Evolutionary conservation across 2,113 vertebrate genomes (phyloP).

Genomic region (Caloenas nicobarica): DNA sequence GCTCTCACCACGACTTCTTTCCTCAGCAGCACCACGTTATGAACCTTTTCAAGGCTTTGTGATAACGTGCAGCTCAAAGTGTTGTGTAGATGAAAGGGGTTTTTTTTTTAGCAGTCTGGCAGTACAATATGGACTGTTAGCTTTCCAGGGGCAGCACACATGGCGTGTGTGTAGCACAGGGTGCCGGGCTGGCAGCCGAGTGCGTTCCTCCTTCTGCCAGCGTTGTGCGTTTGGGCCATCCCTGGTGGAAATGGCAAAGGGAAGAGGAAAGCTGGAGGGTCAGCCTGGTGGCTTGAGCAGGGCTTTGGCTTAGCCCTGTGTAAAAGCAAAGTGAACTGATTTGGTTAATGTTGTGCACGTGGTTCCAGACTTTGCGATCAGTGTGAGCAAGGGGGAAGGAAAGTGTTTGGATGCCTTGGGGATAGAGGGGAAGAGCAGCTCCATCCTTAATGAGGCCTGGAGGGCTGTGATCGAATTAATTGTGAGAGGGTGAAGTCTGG

Average conservation of each 20-base stretch:
- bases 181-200: background rate
- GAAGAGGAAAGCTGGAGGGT: background rate
- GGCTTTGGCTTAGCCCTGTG: background rate
- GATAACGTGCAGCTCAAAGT: accelerated
- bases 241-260: background rate
- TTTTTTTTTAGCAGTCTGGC: background rate
- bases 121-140: background rate
- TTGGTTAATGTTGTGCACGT: background rate
- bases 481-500: background rate
- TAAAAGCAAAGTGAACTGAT: background rate
- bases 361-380: background rate
- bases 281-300: background rate
- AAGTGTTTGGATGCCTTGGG: background rate
- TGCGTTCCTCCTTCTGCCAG: background rate
- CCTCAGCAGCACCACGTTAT: background rate
- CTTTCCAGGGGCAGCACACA: background rate
- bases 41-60: background rate
- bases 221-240: background rate
- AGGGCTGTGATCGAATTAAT: background rate
- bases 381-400: background rate
- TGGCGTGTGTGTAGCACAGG: background rate
- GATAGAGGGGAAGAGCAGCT: background rate
- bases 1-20: background rate
- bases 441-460: background rate
- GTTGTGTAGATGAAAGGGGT: background rate